Percentiles rank a stretch among this genome's conserved stretches.
Conservation (phyloP, 2,888 invertebrate species). For the Ennomos quercinarius region DNA sequence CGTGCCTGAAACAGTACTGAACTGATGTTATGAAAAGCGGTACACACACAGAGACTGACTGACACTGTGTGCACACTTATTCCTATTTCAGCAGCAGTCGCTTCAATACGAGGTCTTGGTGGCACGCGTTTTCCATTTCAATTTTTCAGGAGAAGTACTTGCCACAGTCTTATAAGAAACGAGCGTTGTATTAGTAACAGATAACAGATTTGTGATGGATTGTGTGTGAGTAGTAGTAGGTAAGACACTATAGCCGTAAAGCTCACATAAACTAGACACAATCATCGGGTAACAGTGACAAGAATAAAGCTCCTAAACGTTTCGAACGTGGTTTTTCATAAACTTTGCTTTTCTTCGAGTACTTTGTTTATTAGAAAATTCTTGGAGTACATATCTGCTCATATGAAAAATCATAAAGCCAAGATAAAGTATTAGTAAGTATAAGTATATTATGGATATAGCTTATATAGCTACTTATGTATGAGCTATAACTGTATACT, state of each 20-base stretch:
- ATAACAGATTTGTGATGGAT: constrained; percentile 11
- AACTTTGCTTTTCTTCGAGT: constrained; percentile 40
- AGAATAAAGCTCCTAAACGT: constrained; percentile 55
- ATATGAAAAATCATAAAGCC: constrained; percentile 23
- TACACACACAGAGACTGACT: constrained; percentile 32
- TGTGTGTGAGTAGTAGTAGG: constrained; percentile 41
- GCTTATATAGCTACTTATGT: no score
- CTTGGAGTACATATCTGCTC: constrained; percentile 35
- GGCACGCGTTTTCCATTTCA: constrained; percentile 53
- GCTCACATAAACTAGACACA: constrained; percentile 59
- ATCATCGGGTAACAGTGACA: constrained; percentile 58
- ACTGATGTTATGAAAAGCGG: constrained; percentile 37
- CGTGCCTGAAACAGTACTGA: constrained; percentile 70
- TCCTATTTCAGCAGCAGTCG: constrained; percentile 32
- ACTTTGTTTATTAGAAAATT: constrained; percentile 46
- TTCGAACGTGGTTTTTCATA: constrained; percentile 49
- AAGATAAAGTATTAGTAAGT: background rate
- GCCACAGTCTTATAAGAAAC: constrained; percentile 18
- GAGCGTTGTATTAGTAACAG: constrained; percentile 42
- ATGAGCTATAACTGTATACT: no score
- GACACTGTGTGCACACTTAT: constrained; percentile 18
- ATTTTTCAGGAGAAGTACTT: constrained; percentile 20
- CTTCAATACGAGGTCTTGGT: constrained; percentile 42
- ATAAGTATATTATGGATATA: no score
- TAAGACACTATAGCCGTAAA: constrained; percentile 60